phyloP scores from a whole-genome alignment of 2,113 vertebrate species.

The Microcebus ravelobensis region DNA sequence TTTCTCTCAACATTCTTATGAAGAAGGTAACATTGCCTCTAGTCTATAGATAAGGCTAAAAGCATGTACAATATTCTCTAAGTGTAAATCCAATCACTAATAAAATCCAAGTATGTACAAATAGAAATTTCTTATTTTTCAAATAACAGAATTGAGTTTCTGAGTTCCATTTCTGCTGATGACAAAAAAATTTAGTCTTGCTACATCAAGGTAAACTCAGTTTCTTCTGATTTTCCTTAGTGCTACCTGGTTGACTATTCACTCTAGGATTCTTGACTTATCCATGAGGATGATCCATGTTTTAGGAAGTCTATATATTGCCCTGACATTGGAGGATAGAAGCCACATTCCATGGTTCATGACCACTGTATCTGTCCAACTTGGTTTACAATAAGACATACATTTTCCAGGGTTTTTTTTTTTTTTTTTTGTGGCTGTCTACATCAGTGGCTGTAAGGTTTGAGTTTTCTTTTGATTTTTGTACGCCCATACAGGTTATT shows the following conservation, averaged over 20 bases:
- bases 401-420: background rate
- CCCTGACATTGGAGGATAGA: background rate
- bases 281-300: background rate
- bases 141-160: background rate
- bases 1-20: background rate
- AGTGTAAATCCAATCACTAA: background rate
- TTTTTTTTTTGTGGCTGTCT: background rate
- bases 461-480: background rate
- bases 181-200: background rate
- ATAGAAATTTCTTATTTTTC: background rate
- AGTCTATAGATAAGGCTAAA: background rate
- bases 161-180: background rate
- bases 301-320: background rate
- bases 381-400: background rate
- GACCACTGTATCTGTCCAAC: background rate
- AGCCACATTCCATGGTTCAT: background rate
- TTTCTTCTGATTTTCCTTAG: conserved; percentile 18
- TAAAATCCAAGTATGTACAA: background rate
- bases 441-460: background rate
- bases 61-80: background rate
- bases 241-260: background rate
- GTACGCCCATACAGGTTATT: background rate
- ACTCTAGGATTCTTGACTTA: background rate
- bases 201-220: background rate
- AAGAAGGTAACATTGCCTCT: background rate